Percentiles rank a stretch among this genome's conserved stretches.
These are phyloP conservation scores for Dolichoris vasculosae DNA, from an alignment of 1,140 invertebrate genomes.

Conservation along the genomic window DNA sequence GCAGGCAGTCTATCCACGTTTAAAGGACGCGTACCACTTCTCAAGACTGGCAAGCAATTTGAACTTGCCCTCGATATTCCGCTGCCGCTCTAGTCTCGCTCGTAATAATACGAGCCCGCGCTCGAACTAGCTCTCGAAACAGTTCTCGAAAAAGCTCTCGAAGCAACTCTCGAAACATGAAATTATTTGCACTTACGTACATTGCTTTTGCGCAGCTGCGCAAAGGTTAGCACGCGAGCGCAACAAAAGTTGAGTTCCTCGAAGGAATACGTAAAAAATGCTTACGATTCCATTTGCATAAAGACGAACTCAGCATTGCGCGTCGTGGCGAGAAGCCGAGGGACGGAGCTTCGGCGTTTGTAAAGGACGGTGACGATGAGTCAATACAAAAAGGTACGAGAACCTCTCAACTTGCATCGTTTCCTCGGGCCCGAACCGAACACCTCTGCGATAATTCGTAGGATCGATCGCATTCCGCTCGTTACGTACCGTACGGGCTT, in stretches of 20 bases:
- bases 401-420: neutral
- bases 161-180: neutral
- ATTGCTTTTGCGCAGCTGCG: neutral
- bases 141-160: no score
- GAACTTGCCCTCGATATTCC: constrained; percentile 20
- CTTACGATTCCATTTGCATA: constrained; percentile 11
- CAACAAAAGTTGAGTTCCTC: neutral
- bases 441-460: neutral
- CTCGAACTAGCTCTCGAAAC: neutral
- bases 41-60: neutral
- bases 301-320: neutral
- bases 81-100: neutral
- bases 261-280: constrained; percentile 6
- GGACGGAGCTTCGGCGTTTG: neutral
- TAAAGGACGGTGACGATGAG: constrained; percentile 28
- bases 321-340: neutral
- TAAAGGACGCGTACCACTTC: neutral
- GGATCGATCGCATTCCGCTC: neutral
- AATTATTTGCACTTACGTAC: constrained; percentile 35
- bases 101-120: constrained; percentile 8
- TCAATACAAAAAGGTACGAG: neutral
- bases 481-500: no score
- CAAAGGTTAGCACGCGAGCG: neutral
- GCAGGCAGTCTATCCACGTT: neutral
- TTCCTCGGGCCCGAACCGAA: neutral